Conservation (phyloP, 2,888 invertebrate species). For the Prionchulus punctatus region DNA sequence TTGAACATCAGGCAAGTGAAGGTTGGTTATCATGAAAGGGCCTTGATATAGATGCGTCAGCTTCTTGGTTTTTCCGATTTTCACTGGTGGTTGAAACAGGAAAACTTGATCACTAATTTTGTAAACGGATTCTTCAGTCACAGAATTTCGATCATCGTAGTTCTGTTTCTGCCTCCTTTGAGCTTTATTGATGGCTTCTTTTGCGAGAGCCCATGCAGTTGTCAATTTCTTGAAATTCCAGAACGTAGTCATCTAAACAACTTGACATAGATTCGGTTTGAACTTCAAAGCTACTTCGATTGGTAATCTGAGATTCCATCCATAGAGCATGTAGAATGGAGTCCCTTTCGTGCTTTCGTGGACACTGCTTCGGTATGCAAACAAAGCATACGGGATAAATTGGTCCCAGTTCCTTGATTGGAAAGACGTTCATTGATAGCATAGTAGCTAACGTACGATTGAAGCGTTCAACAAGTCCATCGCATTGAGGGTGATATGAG, state of each 20-base stretch:
- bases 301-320: slow-evolving; percentile 14
- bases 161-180: not conserved
- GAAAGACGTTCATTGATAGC: slow-evolving; percentile 16
- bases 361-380: slow-evolving; percentile 16
- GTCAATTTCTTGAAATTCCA: not conserved
- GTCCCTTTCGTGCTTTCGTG: slow-evolving; percentile 14
- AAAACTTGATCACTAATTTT: not conserved
- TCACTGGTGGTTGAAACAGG: not conserved
- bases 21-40: not conserved
- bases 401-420: slow-evolving; percentile 18
- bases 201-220: not conserved
- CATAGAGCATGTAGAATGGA: slow-evolving; percentile 17
- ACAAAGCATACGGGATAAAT: slow-evolving; percentile 10
- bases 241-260: not conserved
- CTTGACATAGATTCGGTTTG: not conserved
- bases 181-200: not conserved
- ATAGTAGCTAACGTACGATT: slow-evolving; percentile 17
- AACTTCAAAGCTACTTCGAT: slow-evolving; percentile 11
- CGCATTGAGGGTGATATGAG: slow-evolving; percentile 15
- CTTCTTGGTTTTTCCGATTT: not conserved
- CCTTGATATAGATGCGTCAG: not conserved
- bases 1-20: not conserved
- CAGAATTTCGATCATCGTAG: not conserved
- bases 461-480: slow-evolving; percentile 18
- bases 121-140: not conserved